Conservation (phyloP, 2,888 invertebrate species). For the Tigriopus californicus region DNA sequence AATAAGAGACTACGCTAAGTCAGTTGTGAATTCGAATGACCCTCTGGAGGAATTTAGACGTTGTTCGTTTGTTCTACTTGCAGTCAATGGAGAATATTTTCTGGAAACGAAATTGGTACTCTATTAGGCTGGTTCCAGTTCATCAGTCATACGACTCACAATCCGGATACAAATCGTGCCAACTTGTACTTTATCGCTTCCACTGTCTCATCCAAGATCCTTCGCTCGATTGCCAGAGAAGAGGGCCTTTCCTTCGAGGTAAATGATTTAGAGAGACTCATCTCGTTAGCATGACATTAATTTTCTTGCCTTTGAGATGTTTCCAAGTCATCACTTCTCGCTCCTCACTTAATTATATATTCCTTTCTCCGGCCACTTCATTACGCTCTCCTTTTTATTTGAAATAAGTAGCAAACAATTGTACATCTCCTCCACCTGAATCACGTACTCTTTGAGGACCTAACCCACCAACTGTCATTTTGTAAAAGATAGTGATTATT, state of each 20-base stretch:
- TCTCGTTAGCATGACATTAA: too few species aligned
- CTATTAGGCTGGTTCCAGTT: slow-evolving; percentile 80
- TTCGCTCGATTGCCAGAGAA: slow-evolving; percentile 53
- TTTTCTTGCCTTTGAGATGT: too few species aligned
- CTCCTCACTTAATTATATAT: not conserved
- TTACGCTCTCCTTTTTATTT: too few species aligned
- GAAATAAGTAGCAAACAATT: too few species aligned
- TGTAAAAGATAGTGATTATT: too few species aligned
- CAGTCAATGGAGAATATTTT: slow-evolving; percentile 70
- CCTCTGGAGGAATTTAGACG: too few species aligned
- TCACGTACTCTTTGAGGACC: too few species aligned
- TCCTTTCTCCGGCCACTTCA: not conserved
- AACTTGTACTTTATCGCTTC: slow-evolving; percentile 72
- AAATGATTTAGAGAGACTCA: slow-evolving; percentile 18
- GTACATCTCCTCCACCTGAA: too few species aligned
- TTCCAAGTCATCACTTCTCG: too few species aligned
- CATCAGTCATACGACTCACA: slow-evolving; percentile 33
- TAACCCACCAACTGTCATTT: too few species aligned
- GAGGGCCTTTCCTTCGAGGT: slow-evolving; percentile 54
- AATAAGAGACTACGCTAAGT: too few species aligned
- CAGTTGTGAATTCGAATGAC: too few species aligned
- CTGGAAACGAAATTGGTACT: slow-evolving; percentile 86
- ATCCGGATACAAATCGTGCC: slow-evolving; percentile 29
- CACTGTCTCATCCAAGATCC: slow-evolving; percentile 88
- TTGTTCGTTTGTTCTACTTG: slow-evolving; percentile 24